Evolutionary conservation across 2,113 vertebrate genomes (phyloP), one percentile per base, ranked within the genome.

Genomic region (Cervus canadensis): DNA sequence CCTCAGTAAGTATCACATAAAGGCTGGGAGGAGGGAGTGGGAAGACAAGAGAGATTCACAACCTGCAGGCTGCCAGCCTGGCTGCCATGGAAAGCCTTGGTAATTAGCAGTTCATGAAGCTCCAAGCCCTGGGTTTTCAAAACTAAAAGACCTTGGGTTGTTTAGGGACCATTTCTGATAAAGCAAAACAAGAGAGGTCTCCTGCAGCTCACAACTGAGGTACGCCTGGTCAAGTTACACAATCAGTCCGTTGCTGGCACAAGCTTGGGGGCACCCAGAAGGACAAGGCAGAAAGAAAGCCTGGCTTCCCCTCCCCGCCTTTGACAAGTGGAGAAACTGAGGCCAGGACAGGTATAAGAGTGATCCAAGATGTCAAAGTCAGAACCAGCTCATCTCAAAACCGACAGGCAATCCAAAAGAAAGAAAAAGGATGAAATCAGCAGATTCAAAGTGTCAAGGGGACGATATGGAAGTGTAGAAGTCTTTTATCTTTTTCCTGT

Each of bases 251-350:
- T 62, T 74, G 91, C 97, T 78, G 95, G 56, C 86, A 64, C 74
- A 81, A 48, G 93, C 67, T 19, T 43, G 62, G 21, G 52, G 97
- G 91, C 79, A 50, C 64, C 89, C 74, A 45, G 76, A 96, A 96
- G 87, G 74, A 59, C 74, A 82, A 67, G 54, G 71, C 90, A 93
- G n/a, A 50, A 81, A 60, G 84, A 48, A 78, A 94, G 48, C 5
- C 91, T 17, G 30, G 83, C 78, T 67, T 59, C 45, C 23, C 79
- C 11, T 10, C 62, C 82, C 74, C 79, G 40, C 26, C 5, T 59
- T 56, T 82, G 56, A 95, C 87, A 96, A 64, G 74, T 50, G 67
- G 74, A 52, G 57, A 97, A 94, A 96, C 95, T 62, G 86, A 97
- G 89, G 74, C 64, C 57, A 82, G 52, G 64, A 71, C 19, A 87